These are phyloP conservation scores for Drosophila kanapiae DNA, from an alignment of 1,140 invertebrate species.

Conservation along the genomic window DNA sequence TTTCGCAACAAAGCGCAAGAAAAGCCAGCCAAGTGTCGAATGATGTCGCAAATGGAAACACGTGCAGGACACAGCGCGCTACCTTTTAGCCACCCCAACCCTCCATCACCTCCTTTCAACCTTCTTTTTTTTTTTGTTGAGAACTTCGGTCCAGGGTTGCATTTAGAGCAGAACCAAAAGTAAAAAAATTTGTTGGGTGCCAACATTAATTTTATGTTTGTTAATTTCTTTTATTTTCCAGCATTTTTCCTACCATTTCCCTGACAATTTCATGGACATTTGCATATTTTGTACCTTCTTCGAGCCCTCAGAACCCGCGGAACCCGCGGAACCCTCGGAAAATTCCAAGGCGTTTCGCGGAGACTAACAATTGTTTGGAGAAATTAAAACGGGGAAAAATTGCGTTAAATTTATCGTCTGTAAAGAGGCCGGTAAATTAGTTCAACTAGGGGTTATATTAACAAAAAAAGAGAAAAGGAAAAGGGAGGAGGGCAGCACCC, in stretches of 20 bases:
- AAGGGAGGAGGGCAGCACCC: slow-evolving; percentile 8
- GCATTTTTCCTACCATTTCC: slow-evolving; percentile 62
- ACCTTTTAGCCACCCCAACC: slow-evolving; percentile 11
- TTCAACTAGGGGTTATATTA: slow-evolving; percentile 73
- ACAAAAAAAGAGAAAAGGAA: slow-evolving; percentile 17
- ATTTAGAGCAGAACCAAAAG: slow-evolving; percentile 21
- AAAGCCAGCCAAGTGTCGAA: slow-evolving; percentile 50
- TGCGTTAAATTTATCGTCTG: slow-evolving; percentile 81
- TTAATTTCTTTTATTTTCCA: slow-evolving; percentile 80
- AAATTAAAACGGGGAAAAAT: slow-evolving; percentile 67
- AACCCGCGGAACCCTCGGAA: slow-evolving; percentile 12
- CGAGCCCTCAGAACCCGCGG: not conserved
- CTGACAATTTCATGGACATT: slow-evolving; percentile 77
- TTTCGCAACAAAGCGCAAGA: slow-evolving; percentile 57
- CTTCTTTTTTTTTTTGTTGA: not conserved
- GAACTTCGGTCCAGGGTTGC: slow-evolving; percentile 23
- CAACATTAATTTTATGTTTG: slow-evolving; percentile 84
- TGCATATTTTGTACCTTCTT: slow-evolving; percentile 60
- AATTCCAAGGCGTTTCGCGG: slow-evolving; percentile 72
- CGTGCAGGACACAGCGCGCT: slow-evolving; percentile 58
- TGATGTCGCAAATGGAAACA: slow-evolving; percentile 68
- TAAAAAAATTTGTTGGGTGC: slow-evolving; percentile 72
- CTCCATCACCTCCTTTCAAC: not conserved
- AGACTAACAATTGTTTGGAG: slow-evolving; percentile 36
- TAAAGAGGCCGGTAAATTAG: slow-evolving; percentile 70